A percentile compares a stretch with the other conserved stretches of the same genome.
Conservation (phyloP, 2,888 invertebrate genomes). For the Linyphia triangularis region DNA sequence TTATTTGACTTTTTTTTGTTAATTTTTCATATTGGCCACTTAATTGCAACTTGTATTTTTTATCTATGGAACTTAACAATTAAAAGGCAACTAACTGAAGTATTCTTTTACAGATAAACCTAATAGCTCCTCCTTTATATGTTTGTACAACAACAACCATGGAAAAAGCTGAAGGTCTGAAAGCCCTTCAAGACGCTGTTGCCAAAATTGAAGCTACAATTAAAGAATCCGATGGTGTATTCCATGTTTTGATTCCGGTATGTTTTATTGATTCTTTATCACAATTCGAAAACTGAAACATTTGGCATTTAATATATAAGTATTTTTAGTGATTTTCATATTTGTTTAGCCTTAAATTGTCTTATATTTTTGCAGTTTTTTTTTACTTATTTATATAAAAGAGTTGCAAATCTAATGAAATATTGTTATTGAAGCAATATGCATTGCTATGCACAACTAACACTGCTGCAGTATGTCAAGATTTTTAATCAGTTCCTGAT, state of each 20-base stretch:
- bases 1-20: too few relatives aligned
- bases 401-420: background rate
- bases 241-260: slow-evolving; percentile 96
- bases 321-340: background rate
- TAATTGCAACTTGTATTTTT: too few relatives aligned
- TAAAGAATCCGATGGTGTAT: slow-evolving; percentile 89
- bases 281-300: too few relatives aligned
- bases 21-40: too few relatives aligned
- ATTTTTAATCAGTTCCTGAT: too few relatives aligned
- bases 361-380: too few relatives aligned
- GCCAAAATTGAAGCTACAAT: slow-evolving; percentile 92
- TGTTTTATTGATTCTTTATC: slow-evolving; percentile 79
- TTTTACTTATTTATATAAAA: too few relatives aligned
- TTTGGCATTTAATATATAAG: slow-evolving; percentile 12
- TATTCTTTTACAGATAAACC: slow-evolving; percentile 86
- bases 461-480: too few relatives aligned
- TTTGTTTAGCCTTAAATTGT: background rate
- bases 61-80: too few relatives aligned
- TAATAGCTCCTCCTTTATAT: slow-evolving; percentile 98
- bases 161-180: slow-evolving; percentile 95
- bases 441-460: too few relatives aligned
- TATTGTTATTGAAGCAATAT: too few relatives aligned
- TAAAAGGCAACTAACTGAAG: background rate
- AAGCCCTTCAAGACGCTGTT: slow-evolving; percentile 92
- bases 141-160: slow-evolving; percentile 99